Evolutionary conservation across 2,888 invertebrate genomes (phyloP), one percentile per base, ranked within the genome.

Genomic region (Chrysolina haemoptera): DNA sequence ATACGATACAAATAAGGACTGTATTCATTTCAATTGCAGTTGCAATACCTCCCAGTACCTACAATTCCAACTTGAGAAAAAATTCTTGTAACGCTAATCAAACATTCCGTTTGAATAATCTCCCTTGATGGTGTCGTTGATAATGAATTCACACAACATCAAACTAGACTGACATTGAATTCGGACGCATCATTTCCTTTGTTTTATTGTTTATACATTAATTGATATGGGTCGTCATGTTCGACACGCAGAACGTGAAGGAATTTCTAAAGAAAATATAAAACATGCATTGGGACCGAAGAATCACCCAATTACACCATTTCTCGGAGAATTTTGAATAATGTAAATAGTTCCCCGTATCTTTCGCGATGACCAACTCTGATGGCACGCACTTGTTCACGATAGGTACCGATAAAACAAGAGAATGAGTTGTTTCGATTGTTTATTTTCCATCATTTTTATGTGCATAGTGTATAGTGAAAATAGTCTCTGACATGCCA

Each of bases 171-270:
- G 59, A 27, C 59, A 59, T 59, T 59, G 35, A 35, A 46, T 48
- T 66, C 55, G 40, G 18, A 55, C 20, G 59, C 41, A 68, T 72
- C 50, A 72, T 71, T 48, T 20, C 62, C 63, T 50, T 63, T 59
- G 27, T 65, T 73, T 66, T n/a, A 59, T 59, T 66, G 46, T 68
- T 74, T 74, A 74, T 53, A 70, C 62, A 71, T 41, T 48, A 40
- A 68, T 74, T 67, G 27, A 67, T 53, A 40, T 53, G 35, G 67
- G 67, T 67, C 53, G 14, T 20, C 71, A 65, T 67, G 74, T 71
- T 22, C 43, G 66, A 59, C 74, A 74, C 68, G 68, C 67, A n/a
- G 68, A 71, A 68, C 74, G 70, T 74, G 74, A 64, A 64, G 27
- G 41, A 27, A 71, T 68, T 71, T 48, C 53, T 59, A 67, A 72